phyloP scores from a whole-genome alignment of 2,888 invertebrate genomes.

The Epinotia nisella region DNA sequence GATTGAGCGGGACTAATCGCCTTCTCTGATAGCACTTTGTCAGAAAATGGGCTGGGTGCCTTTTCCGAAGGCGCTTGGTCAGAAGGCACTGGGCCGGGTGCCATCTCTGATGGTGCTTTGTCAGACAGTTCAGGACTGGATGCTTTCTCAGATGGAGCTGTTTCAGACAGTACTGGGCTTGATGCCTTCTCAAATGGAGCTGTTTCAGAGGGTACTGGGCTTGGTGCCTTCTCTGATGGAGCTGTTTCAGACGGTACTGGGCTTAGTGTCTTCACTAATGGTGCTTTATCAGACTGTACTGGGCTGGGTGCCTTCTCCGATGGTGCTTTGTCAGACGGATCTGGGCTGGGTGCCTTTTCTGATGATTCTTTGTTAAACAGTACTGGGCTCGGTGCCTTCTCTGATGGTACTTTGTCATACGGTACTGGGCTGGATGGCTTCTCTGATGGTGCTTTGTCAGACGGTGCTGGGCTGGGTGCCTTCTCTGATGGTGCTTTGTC shows the following conservation, averaged over 20 bases:
- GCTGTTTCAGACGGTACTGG: conserved; percentile 5
- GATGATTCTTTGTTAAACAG: conserved; percentile 12
- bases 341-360: conserved; percentile 5
- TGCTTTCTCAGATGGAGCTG: neutral
- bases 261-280: neutral
- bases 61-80: conserved; percentile 12
- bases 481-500: conserved; percentile 35
- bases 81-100: neutral
- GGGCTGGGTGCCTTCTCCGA: conserved; percentile 13
- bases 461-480: conserved; percentile 29
- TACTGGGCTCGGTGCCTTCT: conserved; percentile 34
- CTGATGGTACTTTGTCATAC: conserved; percentile 32
- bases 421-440: conserved; percentile 45
- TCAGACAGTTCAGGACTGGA: conserved; percentile 5
- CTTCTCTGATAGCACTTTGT: conserved; percentile 31
- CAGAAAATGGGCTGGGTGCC: conserved; percentile 35
- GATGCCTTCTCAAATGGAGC: neutral
- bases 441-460: conserved; percentile 29
- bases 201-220: neutral
- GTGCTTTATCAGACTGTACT: neutral
- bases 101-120: neutral
- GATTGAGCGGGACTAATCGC: conserved; percentile 29
- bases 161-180: conserved; percentile 11
- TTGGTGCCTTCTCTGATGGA: conserved; percentile 30
- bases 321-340: neutral